Base-by-base conservation (phyloP, 2,888 invertebrate genomes). In the Sarcophaga subvicina region DNA sequence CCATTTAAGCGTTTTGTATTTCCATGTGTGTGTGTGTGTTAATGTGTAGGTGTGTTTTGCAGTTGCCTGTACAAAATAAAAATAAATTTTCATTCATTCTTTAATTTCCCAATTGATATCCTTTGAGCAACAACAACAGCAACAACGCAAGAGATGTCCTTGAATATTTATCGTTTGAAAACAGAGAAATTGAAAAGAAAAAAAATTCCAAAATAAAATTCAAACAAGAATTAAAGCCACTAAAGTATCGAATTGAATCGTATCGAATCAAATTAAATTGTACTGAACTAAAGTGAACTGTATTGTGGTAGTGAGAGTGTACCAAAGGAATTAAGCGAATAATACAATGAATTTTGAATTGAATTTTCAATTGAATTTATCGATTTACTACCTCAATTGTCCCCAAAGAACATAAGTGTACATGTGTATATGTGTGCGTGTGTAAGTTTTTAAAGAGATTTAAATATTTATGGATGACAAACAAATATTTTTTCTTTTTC, bases 151-250 rank as follows among this genome's bases (percentile, higher is more conserved):
- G 37, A 60, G 14, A 25, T 67, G 75, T 69, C 75, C 73, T 75
- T 81, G 67, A 75, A 69, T 49, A 12, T 62, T 47, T 49, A 20
- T 47, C 20, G 4, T n/a, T 22, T 67, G 20, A 45, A 60, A n/a
- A 73, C 45, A 62, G 12, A 49, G 22, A 20, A 10, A 72, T 54
- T 54, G n/a, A 60, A 66, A 72, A 47, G 8, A 14, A 25, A 45
- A 45, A 25, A 37, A 80, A 64, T 37, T 47, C n/a, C 27, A 20
- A 72, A 72, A 72, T 27, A 37, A 72, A 72, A 72, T 27, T 72
- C n/a, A 20, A 60, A 60, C 27, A 60, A 72, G 14, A 20, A 60
- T 12, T 54, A 37, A 37, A 14, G 54, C 17, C 17, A 5, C 54
- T 4, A 3, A 3, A 54, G 54, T 49, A 60, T 59, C 27, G 27